Conservation (phyloP, 2,888 invertebrate species). For the Chesias legatella region DNA sequence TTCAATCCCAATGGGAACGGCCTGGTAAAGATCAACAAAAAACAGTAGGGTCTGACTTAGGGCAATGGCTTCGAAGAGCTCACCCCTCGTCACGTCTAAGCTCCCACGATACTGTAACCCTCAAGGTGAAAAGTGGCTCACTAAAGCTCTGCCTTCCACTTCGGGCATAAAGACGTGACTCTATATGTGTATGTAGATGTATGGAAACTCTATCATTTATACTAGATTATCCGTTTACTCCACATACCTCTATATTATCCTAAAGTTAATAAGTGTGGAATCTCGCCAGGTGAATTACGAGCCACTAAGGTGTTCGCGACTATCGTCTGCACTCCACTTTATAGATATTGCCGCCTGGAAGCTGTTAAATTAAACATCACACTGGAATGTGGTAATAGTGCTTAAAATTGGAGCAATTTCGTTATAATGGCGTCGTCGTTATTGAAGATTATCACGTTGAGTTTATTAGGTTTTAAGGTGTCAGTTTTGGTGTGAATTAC, state of each 20-base stretch:
- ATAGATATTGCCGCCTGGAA: conserved; percentile 27
- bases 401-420: conserved; percentile 6
- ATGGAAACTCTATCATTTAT: no score
- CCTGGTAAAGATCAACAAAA: no score
- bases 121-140: no score
- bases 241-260: conserved; percentile 9
- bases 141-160: no score
- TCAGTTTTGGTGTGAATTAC: no score
- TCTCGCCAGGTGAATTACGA: conserved; percentile 39
- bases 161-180: no score
- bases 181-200: no score
- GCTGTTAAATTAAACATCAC: conserved; percentile 18
- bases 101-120: no score
- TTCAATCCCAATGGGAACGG: no score
- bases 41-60: no score
- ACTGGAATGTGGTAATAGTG: conserved; percentile 8
- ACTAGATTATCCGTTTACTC: conserved; percentile 4
- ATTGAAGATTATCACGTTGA: neutral
- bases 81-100: no score
- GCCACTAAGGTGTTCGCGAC: conserved; percentile 37
- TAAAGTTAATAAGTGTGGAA: conserved; percentile 49
- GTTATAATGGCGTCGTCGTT: neutral
- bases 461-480: neutral
- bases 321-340: conserved; percentile 24
- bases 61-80: no score